phyloP scores from a whole-genome alignment of 1,140 invertebrate species.

The Aethina tumida region DNA sequence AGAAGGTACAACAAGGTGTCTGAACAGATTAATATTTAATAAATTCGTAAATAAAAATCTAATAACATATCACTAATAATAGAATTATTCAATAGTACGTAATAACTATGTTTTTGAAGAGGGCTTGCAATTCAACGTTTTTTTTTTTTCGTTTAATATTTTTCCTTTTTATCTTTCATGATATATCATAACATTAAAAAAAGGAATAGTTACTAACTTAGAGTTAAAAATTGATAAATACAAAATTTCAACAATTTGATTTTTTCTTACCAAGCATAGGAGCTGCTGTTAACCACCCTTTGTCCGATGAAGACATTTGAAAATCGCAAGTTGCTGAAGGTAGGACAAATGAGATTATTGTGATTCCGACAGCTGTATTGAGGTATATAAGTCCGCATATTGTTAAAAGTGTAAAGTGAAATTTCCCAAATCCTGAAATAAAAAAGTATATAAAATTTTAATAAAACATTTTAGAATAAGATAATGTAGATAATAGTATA shows the following conservation, averaged over 20 bases:
- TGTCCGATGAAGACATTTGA: constrained; percentile 60
- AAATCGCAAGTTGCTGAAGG: constrained; percentile 68
- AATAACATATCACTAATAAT: too few relatives aligned
- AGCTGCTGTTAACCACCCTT: constrained; percentile 64
- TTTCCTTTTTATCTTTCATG: too few relatives aligned
- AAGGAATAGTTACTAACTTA: too few relatives aligned
- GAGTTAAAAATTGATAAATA: not conserved
- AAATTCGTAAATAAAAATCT: too few relatives aligned
- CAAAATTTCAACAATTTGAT: constrained; percentile 2
- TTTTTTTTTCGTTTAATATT: too few relatives aligned
- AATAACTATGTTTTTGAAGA: too few relatives aligned
- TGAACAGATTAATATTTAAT: too few relatives aligned
- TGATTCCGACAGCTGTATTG: constrained; percentile 72
- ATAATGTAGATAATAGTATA: not conserved
- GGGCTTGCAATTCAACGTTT: too few relatives aligned
- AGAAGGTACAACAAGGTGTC: too few relatives aligned
- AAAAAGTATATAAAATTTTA: not conserved
- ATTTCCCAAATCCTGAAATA: constrained; percentile 65
- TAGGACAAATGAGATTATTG: constrained; percentile 72
- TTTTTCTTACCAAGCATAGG: constrained; percentile 56
- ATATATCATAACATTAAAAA: too few relatives aligned
- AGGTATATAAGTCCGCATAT: constrained; percentile 62
- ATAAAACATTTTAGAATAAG: not conserved
- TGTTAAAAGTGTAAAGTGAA: constrained; percentile 57
- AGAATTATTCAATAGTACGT: too few relatives aligned